Conservation (phyloP, 2,113 vertebrate species). For the Pardalotus punctatus region DNA sequence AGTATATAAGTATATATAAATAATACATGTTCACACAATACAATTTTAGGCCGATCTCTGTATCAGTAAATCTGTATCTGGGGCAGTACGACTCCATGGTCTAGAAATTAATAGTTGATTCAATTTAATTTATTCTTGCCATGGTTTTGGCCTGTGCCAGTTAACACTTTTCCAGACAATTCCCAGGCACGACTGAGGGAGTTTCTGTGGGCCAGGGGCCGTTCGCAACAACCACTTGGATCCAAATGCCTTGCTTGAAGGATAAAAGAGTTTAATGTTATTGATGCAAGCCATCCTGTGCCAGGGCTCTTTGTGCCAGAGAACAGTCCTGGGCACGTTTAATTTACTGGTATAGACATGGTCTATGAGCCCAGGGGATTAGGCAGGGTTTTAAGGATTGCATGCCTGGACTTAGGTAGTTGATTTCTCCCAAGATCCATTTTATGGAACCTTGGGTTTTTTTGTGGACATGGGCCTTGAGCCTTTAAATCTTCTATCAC, state of each 20-base stretch:
- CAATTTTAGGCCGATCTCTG: neutral
- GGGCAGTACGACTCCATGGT: neutral
- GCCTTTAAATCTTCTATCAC: neutral
- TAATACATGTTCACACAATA: neutral
- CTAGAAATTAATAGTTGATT: slow-evolving; percentile 9
- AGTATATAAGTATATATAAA: neutral
- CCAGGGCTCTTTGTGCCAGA: slow-evolving; percentile 38
- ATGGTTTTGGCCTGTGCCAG: neutral
- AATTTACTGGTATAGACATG: slow-evolving; percentile 45
- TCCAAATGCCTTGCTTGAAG: slow-evolving; percentile 10
- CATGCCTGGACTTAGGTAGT: slow-evolving; percentile 50
- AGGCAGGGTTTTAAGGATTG: slow-evolving; percentile 35
- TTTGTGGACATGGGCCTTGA: neutral
- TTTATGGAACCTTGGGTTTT: neutral
- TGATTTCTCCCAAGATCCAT: slow-evolving; percentile 28
- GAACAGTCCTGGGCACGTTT: slow-evolving; percentile 58
- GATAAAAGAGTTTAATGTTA: slow-evolving; percentile 37
- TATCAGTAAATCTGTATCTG: neutral
- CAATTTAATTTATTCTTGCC: neutral
- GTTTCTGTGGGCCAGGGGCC: slow-evolving; percentile 1
- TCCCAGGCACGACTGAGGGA: slow-evolving; percentile 9
- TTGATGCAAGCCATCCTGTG: slow-evolving; percentile 11
- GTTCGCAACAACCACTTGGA: neutral
- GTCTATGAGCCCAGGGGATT: slow-evolving; percentile 57
- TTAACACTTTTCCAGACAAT: slow-evolving; percentile 1